These are phyloP conservation scores for Thamnophis sirtalis DNA, from an alignment of 2,113 vertebrate genomes.

Conservation along the genomic window DNA sequence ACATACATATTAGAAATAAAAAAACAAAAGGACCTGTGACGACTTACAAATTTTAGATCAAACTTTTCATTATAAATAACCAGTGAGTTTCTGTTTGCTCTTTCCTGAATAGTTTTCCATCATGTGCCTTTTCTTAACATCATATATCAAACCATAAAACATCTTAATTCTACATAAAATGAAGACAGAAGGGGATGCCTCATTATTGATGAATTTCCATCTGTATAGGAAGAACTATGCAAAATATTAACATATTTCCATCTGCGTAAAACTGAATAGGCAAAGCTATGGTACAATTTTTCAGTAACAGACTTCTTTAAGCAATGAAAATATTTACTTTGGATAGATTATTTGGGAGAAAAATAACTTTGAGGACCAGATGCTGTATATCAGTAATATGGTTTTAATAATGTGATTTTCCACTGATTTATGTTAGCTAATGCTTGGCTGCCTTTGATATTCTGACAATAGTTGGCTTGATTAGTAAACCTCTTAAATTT, in stretches of 20 bases:
- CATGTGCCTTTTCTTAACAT: not conserved
- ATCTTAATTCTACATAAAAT: not conserved
- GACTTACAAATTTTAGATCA: not conserved
- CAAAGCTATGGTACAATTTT: not conserved
- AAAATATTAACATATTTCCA: not conserved
- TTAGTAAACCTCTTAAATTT: not conserved
- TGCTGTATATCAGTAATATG: not conserved
- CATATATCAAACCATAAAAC: not conserved
- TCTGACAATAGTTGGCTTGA: not conserved
- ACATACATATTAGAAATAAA: not conserved
- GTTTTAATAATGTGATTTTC: not conserved
- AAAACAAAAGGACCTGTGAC: not conserved
- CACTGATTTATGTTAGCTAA: not conserved
- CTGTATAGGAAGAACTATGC: not conserved
- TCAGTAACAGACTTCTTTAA: not conserved
- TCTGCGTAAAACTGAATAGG: not conserved
- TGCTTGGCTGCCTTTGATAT: fast-evolving
- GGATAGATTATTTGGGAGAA: not conserved
- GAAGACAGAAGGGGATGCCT: not conserved
- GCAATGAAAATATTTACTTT: not conserved
- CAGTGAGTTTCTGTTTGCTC: not conserved
- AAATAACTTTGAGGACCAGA: not conserved
- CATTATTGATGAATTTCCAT: not conserved
- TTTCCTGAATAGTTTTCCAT: not conserved
- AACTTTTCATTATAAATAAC: not conserved